These are phyloP conservation scores for Rhingia campestris DNA, from an alignment of 2,888 invertebrate species.

Conservation along the genomic window DNA sequence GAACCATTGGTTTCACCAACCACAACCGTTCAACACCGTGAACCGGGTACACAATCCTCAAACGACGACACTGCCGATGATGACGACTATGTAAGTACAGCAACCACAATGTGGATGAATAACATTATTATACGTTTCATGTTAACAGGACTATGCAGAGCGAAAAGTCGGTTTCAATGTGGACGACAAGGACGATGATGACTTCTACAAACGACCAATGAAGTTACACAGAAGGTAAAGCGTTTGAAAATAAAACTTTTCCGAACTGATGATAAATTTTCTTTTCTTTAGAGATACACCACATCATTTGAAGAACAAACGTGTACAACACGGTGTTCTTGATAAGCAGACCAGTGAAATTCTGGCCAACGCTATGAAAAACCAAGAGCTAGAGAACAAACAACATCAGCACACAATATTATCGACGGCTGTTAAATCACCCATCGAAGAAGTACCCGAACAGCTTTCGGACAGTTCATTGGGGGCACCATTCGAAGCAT, in stretches of 20 bases:
- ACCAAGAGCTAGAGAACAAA: constrained; percentile 78
- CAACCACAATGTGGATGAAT: background rate
- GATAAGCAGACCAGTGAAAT: constrained; percentile 90
- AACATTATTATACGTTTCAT: constrained; percentile 44
- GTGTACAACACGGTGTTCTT: constrained; percentile 87
- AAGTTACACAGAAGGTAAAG: constrained; percentile 82
- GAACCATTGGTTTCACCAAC: constrained; percentile 67
- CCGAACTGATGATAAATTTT: too few relatives aligned
- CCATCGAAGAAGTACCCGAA: constrained; percentile 80
- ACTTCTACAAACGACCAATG: constrained; percentile 82
- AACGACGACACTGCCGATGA: constrained; percentile 88
- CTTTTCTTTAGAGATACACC: constrained; percentile 92
- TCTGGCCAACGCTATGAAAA: constrained; percentile 81
- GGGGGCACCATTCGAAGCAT: constrained; percentile 78
- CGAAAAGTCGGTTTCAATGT: constrained; percentile 87
- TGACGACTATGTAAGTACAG: constrained; percentile 85
- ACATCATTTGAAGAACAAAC: constrained; percentile 99
- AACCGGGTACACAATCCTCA: constrained; percentile 67
- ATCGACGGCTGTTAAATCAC: constrained; percentile 77
- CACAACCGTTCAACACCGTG: constrained; percentile 71
- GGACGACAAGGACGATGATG: constrained; percentile 81
- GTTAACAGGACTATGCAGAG: constrained; percentile 83
- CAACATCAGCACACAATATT: constrained; percentile 67
- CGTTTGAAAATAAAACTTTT: background rate
- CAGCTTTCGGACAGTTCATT: constrained; percentile 65